Percentiles rank a stretch among this genome's conserved stretches.
Conservation (phyloP, 2,888 invertebrate genomes). For the Hypomecis punctinalis region DNA sequence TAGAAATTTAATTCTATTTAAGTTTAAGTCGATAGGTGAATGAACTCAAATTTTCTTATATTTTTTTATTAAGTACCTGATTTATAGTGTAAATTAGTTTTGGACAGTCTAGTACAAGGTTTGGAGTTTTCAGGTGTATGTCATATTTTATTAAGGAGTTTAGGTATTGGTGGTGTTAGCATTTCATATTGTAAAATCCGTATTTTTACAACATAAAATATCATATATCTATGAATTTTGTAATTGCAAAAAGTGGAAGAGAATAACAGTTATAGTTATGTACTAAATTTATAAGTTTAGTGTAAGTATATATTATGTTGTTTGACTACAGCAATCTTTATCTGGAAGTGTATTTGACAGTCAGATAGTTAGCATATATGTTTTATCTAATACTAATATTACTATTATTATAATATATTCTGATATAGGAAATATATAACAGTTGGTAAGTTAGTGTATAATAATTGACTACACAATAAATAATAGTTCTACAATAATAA, state of each 20-base stretch:
- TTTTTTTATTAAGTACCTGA: too few species aligned
- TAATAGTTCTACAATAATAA: constrained; percentile 27
- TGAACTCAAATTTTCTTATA: too few species aligned
- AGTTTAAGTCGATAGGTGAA: not conserved
- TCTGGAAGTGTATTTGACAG: constrained; percentile 37
- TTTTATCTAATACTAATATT: constrained; percentile 7
- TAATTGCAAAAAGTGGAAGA: constrained; percentile 2
- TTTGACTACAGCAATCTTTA: constrained; percentile 17
- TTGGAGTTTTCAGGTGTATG: too few species aligned
- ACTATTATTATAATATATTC: constrained; percentile 2
- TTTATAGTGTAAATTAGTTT: too few species aligned
- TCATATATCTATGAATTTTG: not conserved
- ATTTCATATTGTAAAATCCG: too few species aligned
- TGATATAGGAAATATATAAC: constrained; percentile 15
- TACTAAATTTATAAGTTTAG: too few species aligned
- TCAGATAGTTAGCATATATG: constrained; percentile 28
- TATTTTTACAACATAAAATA: too few species aligned
- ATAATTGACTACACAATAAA: constrained; percentile 46
- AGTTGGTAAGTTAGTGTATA: constrained; percentile 23
- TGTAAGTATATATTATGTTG: not conserved
- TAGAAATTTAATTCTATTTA: not conserved
- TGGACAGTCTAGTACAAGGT: too few species aligned
- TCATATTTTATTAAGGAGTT: too few species aligned
- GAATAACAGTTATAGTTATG: not conserved
- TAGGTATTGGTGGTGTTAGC: too few species aligned